These are phyloP conservation scores for Panagrolaimus sp. DNA, from an alignment of 1,140 invertebrate genomes.

Conservation along the genomic window DNA sequence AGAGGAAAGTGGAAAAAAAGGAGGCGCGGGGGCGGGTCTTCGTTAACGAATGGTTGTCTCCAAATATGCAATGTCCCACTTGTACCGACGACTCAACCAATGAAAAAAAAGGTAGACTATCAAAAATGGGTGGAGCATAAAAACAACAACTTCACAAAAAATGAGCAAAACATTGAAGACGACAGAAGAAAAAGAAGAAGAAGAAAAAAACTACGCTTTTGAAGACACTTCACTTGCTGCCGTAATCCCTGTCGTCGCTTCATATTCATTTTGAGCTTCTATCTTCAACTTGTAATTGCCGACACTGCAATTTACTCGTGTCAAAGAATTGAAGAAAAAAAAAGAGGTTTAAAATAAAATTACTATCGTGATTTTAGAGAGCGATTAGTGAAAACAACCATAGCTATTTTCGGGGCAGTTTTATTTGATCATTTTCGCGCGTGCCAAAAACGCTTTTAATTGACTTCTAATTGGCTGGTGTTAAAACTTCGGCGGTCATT, in stretches of 20 bases:
- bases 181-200: background rate
- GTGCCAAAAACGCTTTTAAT: constrained; percentile 1
- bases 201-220: background rate
- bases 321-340: background rate
- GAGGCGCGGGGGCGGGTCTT: background rate
- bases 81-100: background rate
- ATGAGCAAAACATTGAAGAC: constrained; percentile 12
- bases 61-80: background rate
- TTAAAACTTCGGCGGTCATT: too few relatives aligned
- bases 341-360: too few relatives aligned
- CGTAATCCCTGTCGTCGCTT: constrained; percentile 11
- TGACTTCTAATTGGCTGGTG: background rate
- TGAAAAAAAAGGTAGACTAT: background rate
- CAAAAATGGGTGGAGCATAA: background rate
- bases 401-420: too few relatives aligned
- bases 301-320: background rate
- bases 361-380: too few relatives aligned
- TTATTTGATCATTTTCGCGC: background rate
- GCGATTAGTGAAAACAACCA: too few relatives aligned
- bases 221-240: constrained; percentile 14
- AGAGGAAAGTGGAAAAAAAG: too few relatives aligned
- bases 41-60: background rate
- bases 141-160: constrained; percentile 5
- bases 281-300: constrained; percentile 12
- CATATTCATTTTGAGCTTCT: constrained; percentile 6